Evolutionary conservation across 1,140 invertebrate species (phyloP).

Genomic region (Steinernema khuongi): DNA sequence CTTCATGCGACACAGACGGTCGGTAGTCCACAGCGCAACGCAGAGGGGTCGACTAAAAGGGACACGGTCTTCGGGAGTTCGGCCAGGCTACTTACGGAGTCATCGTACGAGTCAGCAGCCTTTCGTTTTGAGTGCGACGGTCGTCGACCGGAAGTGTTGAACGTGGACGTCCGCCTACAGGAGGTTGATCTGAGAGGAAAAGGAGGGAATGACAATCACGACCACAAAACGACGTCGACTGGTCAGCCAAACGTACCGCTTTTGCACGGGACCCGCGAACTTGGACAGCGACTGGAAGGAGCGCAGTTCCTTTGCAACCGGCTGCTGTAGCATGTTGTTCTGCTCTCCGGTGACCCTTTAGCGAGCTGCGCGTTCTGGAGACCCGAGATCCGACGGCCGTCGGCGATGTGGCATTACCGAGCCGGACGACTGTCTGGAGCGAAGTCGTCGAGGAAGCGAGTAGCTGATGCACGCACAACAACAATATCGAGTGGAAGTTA

Average conservation of each 20-base stretch:
- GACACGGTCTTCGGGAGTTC: no score
- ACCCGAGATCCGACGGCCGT: not conserved
- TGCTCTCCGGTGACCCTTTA: no score
- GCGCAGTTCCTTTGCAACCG: conserved; percentile 55
- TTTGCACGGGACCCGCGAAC: conserved; percentile 40
- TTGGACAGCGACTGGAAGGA: conserved; percentile 58
- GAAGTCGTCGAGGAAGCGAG: not conserved
- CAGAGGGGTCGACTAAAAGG: not conserved
- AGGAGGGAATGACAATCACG: not conserved
- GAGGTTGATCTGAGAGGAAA: conserved; percentile 34
- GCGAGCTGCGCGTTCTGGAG: no score
- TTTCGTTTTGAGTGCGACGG: conserved; percentile 23
- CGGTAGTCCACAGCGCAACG: not conserved
- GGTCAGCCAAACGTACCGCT: conserved; percentile 25
- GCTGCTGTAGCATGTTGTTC: conserved; percentile 53
- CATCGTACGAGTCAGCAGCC: not conserved
- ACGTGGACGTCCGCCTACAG: conserved; percentile 29
- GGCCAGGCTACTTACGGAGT: not conserved
- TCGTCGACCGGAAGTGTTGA: conserved; percentile 23
- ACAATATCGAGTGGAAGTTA: not conserved
- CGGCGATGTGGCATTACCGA: not conserved
- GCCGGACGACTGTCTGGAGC: not conserved
- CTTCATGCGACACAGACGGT: not conserved
- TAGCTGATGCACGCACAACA: not conserved
- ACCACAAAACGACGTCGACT: conserved; percentile 18